phyloP scores from a whole-genome alignment of 2,888 invertebrate genomes.

The Perithous albicinctus region DNA sequence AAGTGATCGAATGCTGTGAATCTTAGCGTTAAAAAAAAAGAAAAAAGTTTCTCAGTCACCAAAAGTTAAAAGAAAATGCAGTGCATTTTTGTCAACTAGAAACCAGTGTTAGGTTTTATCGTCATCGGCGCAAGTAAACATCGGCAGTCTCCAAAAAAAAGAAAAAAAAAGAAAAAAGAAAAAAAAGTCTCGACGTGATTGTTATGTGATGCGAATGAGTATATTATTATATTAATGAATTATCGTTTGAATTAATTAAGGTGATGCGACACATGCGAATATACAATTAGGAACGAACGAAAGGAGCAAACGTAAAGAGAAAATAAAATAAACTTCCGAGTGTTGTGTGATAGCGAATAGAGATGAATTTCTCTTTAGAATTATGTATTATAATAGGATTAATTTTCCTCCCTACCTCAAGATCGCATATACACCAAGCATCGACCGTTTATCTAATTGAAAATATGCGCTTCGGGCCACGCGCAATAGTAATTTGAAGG shows the following conservation, averaged over 20 bases:
- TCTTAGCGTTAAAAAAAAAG: constrained; percentile 21
- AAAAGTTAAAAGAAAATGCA: constrained; percentile 31
- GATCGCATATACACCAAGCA: constrained; percentile 69
- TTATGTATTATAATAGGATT: constrained; percentile 67
- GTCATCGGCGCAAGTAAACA: constrained; percentile 43
- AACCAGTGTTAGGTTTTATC: constrained; percentile 35
- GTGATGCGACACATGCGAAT: constrained; percentile 36
- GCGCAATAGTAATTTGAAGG: constrained; percentile 35
- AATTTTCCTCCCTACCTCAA: constrained; percentile 79
- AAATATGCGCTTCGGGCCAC: constrained; percentile 42
- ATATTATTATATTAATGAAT: constrained; percentile 48
- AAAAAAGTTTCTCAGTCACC: constrained; percentile 17
- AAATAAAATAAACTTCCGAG: constrained; percentile 69
- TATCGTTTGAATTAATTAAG: constrained; percentile 55
- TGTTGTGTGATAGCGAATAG: constrained; percentile 73
- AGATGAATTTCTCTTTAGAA: constrained; percentile 65
- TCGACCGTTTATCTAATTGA: constrained; percentile 42
- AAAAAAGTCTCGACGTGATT: constrained; percentile 66
- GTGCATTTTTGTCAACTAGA: constrained; percentile 33
- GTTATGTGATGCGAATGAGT: constrained; percentile 62
- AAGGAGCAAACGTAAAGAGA: constrained; percentile 36
- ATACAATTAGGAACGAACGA: constrained; percentile 17
- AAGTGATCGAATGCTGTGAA: constrained; percentile 62
- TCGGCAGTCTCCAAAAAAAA: constrained; percentile 64
- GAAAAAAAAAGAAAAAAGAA: too few species aligned